phyloP scores from a whole-genome alignment of 2,113 vertebrate genomes.

The Grammomys surdaster region DNA sequence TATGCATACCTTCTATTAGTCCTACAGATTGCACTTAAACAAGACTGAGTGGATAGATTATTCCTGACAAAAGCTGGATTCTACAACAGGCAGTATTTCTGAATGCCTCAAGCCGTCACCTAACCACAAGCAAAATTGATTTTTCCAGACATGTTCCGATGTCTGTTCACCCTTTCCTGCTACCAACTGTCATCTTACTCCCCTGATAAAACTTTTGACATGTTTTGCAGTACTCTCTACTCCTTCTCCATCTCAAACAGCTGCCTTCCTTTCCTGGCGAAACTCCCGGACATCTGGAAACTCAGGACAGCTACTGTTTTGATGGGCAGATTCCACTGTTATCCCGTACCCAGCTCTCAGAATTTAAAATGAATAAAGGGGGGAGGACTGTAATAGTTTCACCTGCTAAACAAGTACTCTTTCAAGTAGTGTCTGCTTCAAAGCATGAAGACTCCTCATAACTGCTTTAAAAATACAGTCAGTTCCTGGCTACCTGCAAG shows the following conservation, averaged over 20 bases:
- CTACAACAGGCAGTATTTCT: slow-evolving; percentile 43
- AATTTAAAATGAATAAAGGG: slow-evolving; percentile 37
- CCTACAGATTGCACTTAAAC: slow-evolving; percentile 40
- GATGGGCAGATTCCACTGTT: slow-evolving; percentile 72
- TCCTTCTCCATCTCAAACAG: slow-evolving; percentile 71
- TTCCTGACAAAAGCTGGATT: slow-evolving; percentile 26
- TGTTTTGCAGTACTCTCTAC: slow-evolving; percentile 55
- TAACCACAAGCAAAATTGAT: slow-evolving; percentile 70
- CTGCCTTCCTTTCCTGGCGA: slow-evolving; percentile 74
- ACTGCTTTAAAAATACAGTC: not conserved
- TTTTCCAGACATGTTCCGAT: slow-evolving; percentile 75
- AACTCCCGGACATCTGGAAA: slow-evolving; percentile 74
- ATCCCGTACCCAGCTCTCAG: not conserved
- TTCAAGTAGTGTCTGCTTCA: not conserved
- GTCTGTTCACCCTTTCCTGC: slow-evolving; percentile 60
- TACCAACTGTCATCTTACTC: slow-evolving; percentile 73
- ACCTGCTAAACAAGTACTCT: slow-evolving; percentile 31
- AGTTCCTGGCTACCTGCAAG: not conserved
- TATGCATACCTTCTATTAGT: not conserved
- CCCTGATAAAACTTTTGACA: slow-evolving; percentile 77
- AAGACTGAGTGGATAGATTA: slow-evolving; percentile 20
- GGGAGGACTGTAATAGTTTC: not conserved
- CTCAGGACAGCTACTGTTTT: slow-evolving; percentile 32
- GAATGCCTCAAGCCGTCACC: slow-evolving; percentile 45
- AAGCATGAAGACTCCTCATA: slow-evolving; percentile 13